Evolutionary conservation across 2,113 vertebrate species (phyloP).

Genomic region (Lynx canadensis): DNA sequence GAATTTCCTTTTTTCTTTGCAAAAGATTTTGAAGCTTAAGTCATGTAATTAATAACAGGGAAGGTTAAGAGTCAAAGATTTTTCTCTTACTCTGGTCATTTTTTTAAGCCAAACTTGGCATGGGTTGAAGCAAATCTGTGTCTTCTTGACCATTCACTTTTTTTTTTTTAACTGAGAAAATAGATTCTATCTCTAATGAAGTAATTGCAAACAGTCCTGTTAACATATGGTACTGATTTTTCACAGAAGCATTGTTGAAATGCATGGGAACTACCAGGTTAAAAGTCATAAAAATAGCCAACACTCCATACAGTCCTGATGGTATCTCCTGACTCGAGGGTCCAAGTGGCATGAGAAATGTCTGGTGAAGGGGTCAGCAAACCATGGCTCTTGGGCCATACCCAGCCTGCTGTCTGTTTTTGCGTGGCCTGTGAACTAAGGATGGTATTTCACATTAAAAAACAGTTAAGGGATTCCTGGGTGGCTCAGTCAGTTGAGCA

Average conservation of each 20-base stretch:
- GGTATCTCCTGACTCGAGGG: conserved; percentile 17
- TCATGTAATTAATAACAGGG: conserved; percentile 67
- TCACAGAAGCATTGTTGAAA: conserved; percentile 73
- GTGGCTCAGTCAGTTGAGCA: too few species aligned
- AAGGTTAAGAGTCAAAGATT: conserved; percentile 75
- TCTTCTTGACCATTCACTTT: conserved; percentile 63
- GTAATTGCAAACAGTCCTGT: conserved; percentile 70
- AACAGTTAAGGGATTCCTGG: background rate
- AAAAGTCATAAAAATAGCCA: conserved; percentile 53
- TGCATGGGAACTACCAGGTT: conserved; percentile 66
- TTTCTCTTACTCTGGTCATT: conserved; percentile 64
- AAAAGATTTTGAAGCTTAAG: conserved; percentile 66
- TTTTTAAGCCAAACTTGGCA: conserved; percentile 66
- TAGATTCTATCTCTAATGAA: conserved; percentile 75
- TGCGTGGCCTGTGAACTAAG: background rate
- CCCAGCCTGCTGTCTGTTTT: background rate
- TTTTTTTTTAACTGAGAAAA: conserved; percentile 62
- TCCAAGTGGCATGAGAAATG: background rate
- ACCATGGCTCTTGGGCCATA: background rate
- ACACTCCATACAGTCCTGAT: conserved; percentile 32
- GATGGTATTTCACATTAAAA: background rate
- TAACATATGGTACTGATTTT: conserved; percentile 74
- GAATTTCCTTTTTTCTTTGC: conserved; percentile 67
- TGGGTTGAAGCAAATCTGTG: conserved; percentile 64
- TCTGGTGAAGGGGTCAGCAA: background rate